Conservation (phyloP, 2,888 invertebrate genomes). For the Neoascia interrupta region DNA sequence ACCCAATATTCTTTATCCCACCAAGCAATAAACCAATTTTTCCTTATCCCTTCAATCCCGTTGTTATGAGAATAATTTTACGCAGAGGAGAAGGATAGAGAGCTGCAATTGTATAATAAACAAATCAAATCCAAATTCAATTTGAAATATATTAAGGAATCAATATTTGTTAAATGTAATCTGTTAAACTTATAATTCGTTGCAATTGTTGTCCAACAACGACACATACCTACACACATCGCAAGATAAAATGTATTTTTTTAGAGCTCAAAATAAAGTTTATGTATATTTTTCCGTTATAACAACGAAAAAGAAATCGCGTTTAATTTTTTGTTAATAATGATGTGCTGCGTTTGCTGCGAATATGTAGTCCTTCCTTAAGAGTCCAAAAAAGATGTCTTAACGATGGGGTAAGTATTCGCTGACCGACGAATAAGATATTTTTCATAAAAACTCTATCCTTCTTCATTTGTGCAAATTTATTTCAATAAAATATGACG, state of each 20-base stretch:
- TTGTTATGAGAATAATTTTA: constrained; percentile 54
- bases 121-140: not conserved
- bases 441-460: constrained; percentile 80
- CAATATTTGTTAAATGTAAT: constrained; percentile 22
- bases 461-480: constrained; percentile 82
- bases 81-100: constrained; percentile 79
- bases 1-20: constrained; percentile 27
- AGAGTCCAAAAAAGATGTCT: constrained; percentile 63
- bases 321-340: constrained; percentile 29
- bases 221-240: constrained; percentile 37
- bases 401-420: constrained; percentile 68
- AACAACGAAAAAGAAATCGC: constrained; percentile 54
- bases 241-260: constrained; percentile 60
- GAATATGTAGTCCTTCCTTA: constrained; percentile 66
- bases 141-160: constrained; percentile 30
- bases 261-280: constrained; percentile 60
- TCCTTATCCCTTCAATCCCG: constrained; percentile 32
- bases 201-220: constrained; percentile 64
- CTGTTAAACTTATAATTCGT: constrained; percentile 41
- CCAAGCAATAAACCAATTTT: constrained; percentile 38
- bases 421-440: constrained; percentile 22
- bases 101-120: constrained; percentile 68
- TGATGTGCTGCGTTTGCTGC: constrained; percentile 19
- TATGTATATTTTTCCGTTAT: constrained; percentile 54
- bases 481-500: constrained; percentile 54